Percentiles rank a stretch among this genome's conserved stretches.
Evolutionary conservation across 1,140 invertebrate genomes (phyloP).

Genomic region (Brachionus asplanchnoidis): DNA sequence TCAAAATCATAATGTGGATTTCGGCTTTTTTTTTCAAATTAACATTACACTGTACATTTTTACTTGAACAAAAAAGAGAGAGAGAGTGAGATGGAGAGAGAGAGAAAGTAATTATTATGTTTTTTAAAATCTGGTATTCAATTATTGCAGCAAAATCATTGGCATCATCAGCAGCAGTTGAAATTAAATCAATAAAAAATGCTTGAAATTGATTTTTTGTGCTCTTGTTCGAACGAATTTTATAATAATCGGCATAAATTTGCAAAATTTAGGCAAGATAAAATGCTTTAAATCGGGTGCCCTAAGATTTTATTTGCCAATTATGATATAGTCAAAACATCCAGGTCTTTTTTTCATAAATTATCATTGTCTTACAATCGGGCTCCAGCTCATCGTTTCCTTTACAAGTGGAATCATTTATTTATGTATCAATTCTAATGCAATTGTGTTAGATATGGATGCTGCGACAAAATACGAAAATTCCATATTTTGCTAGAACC

Average conservation of each 20-base stretch:
- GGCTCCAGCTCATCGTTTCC: neutral
- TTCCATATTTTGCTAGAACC: no score
- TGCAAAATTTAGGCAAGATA: neutral
- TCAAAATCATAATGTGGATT: neutral
- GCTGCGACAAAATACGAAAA: neutral
- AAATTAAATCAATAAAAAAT: conserved; percentile 35
- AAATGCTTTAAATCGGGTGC: neutral
- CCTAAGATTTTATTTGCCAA: neutral
- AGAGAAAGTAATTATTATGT: conserved; percentile 29
- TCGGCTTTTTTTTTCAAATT: neutral
- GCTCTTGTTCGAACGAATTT: neutral
- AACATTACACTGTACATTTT: neutral
- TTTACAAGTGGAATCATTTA: neutral
- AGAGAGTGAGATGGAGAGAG: neutral
- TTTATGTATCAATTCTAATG: neutral
- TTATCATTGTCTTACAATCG: neutral
- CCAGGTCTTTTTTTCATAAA: neutral
- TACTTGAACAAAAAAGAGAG: neutral
- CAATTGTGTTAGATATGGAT: neutral
- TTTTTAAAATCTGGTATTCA: conserved; percentile 24
- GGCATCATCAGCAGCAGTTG: neutral
- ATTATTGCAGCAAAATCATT: conserved; percentile 9
- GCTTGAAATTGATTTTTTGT: conserved; percentile 30
- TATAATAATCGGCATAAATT: conserved; percentile 20
- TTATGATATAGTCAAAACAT: neutral